Evolutionary conservation across 2,888 invertebrate species (phyloP), one percentile per base, ranked within the genome.

Genomic region (Trissolcus brochymenae): DNA sequence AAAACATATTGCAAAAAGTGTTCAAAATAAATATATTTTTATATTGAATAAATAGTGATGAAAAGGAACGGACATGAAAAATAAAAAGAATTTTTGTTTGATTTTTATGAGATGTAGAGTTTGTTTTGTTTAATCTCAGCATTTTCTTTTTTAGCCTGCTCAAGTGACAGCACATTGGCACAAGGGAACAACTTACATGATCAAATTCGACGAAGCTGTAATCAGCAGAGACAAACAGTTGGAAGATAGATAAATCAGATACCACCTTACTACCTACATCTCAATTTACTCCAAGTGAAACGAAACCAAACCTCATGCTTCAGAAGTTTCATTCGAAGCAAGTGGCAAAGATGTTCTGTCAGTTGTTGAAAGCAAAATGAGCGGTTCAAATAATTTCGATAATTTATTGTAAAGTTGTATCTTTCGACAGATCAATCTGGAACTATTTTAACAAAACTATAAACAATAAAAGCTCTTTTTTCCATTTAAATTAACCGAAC

Each of bases 161-260:
- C 98, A 98, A 91, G 99, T 99, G 6, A 95, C 98, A 0, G 98
- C 98, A 0, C 98, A 99, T 89, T 99, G 98, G 98, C 99, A 99
- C 89, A 98, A 99, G 89, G 99, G 98, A 49, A 99, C 99, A 7
- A 98, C 99, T 0, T 99, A 98, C 88, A 98, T 99, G 96, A 97
- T 99, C 7, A 97, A 98, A 90, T 98, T 98, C 90, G 98, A 98
- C 82, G 98, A 98, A 87, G 93, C 94, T 40, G 98, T 98, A 61
- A 95, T 98, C 82, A 91, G 94, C 2, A 92, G 98, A 83, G 98
- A 98, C 87, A 98, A 97, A 88, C 95, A 96, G 83, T 90, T 97
- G 78, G 98, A 98, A 90, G 96, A 96, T 81, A 93, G 95, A 90
- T 95, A 93, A 35, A 35, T 35, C 4, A 29, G 9, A 35, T 11